phyloP scores from a whole-genome alignment of 2,113 vertebrate genomes.

The Illadopsis cleaveri region DNA sequence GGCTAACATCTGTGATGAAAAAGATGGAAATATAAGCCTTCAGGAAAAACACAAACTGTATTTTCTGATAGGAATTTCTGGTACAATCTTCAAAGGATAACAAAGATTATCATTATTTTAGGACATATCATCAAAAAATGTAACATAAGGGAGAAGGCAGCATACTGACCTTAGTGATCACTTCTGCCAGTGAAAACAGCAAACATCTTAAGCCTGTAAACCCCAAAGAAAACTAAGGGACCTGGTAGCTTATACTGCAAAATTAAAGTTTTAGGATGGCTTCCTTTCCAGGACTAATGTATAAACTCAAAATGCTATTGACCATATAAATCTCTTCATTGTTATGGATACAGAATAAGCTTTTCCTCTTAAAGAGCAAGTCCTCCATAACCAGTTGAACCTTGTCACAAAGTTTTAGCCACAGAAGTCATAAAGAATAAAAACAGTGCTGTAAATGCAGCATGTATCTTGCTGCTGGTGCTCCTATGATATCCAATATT shows the following conservation, averaged over 20 bases:
- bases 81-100: not conserved
- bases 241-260: not conserved
- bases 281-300: not conserved
- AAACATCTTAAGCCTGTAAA: not conserved
- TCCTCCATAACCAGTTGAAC: not conserved
- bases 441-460: not conserved
- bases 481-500: not conserved
- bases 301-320: not conserved
- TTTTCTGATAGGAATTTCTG: not conserved
- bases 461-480: not conserved
- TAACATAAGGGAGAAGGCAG: not conserved
- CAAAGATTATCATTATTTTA: not conserved
- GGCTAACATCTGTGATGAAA: not conserved
- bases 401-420: not conserved
- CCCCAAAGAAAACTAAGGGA: not conserved
- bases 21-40: not conserved
- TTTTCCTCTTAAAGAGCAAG: not conserved
- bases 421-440: not conserved
- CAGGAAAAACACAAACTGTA: not conserved
- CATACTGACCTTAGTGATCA: not conserved
- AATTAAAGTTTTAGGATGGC: not conserved
- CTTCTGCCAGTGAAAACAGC: not conserved
- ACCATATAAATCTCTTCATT: not conserved
- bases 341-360: not conserved
- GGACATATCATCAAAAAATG: rapidly evolving